Percentiles rank a stretch among this genome's conserved stretches.
These are phyloP conservation scores for Bathynomus jamesi DNA, from an alignment of 1,140 invertebrate species.

Conservation along the genomic window DNA sequence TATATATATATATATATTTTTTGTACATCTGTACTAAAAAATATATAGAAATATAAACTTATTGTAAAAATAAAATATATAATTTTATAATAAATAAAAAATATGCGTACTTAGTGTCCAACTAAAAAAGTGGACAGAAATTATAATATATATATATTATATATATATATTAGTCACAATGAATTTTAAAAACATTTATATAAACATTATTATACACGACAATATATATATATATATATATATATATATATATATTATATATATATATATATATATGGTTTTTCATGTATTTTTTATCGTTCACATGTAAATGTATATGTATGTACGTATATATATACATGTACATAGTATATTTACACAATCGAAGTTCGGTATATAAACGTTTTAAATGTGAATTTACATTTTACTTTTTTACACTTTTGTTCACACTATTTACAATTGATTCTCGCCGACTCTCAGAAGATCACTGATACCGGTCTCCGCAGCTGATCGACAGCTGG, in stretches of 20 bases:
- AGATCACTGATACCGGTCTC: slow-evolving; percentile 37
- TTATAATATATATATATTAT: not conserved
- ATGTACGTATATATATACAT: not conserved
- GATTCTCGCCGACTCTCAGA: not conserved
- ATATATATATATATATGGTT: not conserved
- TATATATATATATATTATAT: not conserved
- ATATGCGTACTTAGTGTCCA: not conserved
- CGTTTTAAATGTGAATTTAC: not conserved
- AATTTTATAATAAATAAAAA: not conserved
- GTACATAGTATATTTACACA: not conserved
- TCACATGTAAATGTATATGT: not conserved
- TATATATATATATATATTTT: not conserved
- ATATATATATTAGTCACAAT: not conserved
- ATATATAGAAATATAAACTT: not conserved
- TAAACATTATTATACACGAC: not conserved
- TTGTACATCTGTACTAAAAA: not conserved
- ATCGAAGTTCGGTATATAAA: not conserved
- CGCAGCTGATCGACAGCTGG: slow-evolving; percentile 36
- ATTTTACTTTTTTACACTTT: not conserved
- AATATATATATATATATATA: not conserved
- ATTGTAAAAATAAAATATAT: not conserved
- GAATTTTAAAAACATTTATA: not conserved
- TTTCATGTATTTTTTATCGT: not conserved
- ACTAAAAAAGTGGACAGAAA: not conserved
- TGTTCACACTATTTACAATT: not conserved